Base-by-base conservation (phyloP, 1,140 invertebrate species). In the Drosophila lowei region DNA sequence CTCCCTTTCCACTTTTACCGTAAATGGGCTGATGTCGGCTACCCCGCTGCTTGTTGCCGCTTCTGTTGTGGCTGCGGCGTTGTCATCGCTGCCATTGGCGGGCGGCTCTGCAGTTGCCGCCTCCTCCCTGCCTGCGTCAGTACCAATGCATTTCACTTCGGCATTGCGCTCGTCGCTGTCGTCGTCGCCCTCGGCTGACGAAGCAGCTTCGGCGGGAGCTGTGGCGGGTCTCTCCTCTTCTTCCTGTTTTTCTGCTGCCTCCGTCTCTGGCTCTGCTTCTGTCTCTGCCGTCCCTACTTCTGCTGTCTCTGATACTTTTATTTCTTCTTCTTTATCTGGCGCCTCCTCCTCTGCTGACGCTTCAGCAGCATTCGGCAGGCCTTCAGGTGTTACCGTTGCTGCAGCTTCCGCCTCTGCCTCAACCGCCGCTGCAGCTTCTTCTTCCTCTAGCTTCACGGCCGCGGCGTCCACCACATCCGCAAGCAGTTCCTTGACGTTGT, bases 371-470 rank as follows among this genome's bases (percentile, higher is more conserved):
- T 4, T 38, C 34, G 11, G 34, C 34, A 13, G 34, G 11, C 34
- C 34, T 38, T 38, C 34, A 13, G 34, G 34, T 38, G 34, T 13
- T 38, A 11, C 11, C 21, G 34, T 46, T 2, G 49, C 50, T 13
- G 18, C 77, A 61, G 47, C 23, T 25, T 25, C 4, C 23, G 23
- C 56, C 42, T n/a, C 25, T 18, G 44, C 34, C 47, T 30, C 48
- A 16, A 44, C 50, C 6, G 43, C 55, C 6, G 64, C 56, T 23
- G 50, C 57, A 46, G 41, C 70, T 28, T 68, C 59, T 50, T 64
- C 77, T 47, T 79, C 65, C 15, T 80, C 77, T 30, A 63, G n/a
- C 38, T 79, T 79, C 9, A 80, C 77, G 28, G 73, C 79, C 28
- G 73, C 67, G 23, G 59, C 78, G 54, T 60, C 68, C 8, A 77